phyloP scores from a whole-genome alignment of 2,888 invertebrate genomes.

The Eupithecia tripunctaria region DNA sequence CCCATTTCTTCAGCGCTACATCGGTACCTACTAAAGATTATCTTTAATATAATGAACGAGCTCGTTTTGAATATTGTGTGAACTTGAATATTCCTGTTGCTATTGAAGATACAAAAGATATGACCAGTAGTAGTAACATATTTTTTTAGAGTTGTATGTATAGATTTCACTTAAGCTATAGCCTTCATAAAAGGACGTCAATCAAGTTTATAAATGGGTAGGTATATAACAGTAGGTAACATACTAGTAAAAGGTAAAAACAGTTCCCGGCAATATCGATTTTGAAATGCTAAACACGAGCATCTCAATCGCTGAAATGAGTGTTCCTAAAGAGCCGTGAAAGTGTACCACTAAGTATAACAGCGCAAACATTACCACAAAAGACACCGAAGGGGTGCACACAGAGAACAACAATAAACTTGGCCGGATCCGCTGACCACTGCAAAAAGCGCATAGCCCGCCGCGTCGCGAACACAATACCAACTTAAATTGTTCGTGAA shows the following conservation, averaged over 20 bases:
- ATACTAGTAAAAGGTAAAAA: neutral
- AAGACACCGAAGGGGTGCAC: conserved; percentile 62
- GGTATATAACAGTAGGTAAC: neutral
- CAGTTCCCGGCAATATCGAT: neutral
- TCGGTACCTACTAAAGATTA: conserved; percentile 47
- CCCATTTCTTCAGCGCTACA: conserved; percentile 58
- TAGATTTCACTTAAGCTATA: neutral
- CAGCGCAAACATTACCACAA: conserved; percentile 61
- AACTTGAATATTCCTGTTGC: conserved; percentile 20
- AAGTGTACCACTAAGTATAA: conserved; percentile 57
- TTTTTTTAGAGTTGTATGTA: neutral
- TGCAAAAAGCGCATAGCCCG: conserved; percentile 73
- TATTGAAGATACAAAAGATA: neutral
- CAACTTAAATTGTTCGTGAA: conserved; percentile 82
- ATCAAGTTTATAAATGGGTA: neutral
- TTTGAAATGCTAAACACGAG: conserved; percentile 21
- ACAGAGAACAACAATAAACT: conserved; percentile 72
- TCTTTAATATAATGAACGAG: conserved; percentile 48
- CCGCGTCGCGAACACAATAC: conserved; percentile 74
- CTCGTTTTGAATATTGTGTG: conserved; percentile 36
- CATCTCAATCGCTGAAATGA: conserved; percentile 28
- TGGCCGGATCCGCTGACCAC: conserved; percentile 70
- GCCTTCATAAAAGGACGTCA: neutral
- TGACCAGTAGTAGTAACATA: neutral
- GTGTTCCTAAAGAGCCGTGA: conserved; percentile 38